Evolutionary conservation across 2,113 vertebrate genomes (phyloP), one percentile per base, ranked within the genome.

Genomic region (Cryptoleucopteryx plumbea): DNA sequence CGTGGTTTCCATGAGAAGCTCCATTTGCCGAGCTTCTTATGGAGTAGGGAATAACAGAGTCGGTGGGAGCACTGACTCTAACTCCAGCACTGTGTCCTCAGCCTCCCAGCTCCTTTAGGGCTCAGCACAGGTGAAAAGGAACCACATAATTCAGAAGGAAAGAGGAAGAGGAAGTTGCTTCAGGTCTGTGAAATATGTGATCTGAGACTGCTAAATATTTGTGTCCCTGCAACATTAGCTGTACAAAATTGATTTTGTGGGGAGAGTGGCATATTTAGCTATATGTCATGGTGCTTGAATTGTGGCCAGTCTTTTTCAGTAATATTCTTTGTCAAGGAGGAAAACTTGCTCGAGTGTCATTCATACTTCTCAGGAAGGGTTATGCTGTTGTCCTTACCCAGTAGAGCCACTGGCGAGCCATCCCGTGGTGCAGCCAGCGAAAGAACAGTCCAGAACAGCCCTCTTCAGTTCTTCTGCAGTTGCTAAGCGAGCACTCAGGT

Each of bases 341-440:
- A 86, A 81, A 71, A 79, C 22, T 50, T 27, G 12, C 14, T 48
- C 5, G 11, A 87, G 45, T 63, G 40, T 48, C 70, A 73, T 52
- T 94, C 26, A 8, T 61, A 38, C 20, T 73, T 78, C 47, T 80
- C 81, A 93, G 56, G 59, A 89, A 63, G 67, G 3, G 32, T 85
- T 93, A 70, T 50, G 36, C 26, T 55, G 17, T 86, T 81, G 43
- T 91, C 71, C 99, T 99, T 98, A 99, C 99, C 99, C 99, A 0
- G 99, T 94, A 20, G 96, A 97, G 91, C 98, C 98, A 2, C 98
- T 98, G 0, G 98, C 97, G 8, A 99, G 98, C 99, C 99, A 99
- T 88, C 99, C 99, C 0, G 96, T 98, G 82, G 98, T 98, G 88
- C 99, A 99, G 23, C 93, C 92, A 2, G 98, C 71, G 5, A 99